Evolutionary conservation across 2,113 vertebrate genomes (phyloP), one percentile per base, ranked within the genome.

Genomic region (Trogon melanurus): DNA sequence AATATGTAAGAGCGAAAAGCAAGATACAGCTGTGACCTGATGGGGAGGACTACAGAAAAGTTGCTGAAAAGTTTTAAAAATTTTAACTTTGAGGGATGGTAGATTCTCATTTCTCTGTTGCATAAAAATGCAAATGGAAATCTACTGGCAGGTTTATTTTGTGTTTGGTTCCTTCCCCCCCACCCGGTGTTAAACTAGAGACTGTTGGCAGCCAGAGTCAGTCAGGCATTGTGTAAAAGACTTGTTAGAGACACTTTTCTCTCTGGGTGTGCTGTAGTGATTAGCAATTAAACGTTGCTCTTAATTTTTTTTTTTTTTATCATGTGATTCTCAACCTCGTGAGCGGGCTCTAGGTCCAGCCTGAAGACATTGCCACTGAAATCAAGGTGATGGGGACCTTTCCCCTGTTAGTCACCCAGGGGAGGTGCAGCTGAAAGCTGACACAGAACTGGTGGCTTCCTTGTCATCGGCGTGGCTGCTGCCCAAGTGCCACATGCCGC

Each of bases 1-100:
- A 98, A 96, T 88, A 96, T 78, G 67, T 91, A 94, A 91, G 97
- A 95, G 95, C 95, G 95, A 97, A 97, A 98, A 97, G 95, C 95
- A 92, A 97, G 97, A 91, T 95, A 95, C 88, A 96, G 97, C 96
- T 97, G 96, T 97, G 97, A 97, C 95, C 88, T 96, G 72, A 91
- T 92, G 88, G 90, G 91, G 88, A 93, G 72, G 32, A 92, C 91
- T 79, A 95, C 92, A 96, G 94, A 95, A 97, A 97, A 95, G 91
- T 86, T 91, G 91, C 97, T 95, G 95, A 78, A 85, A 91, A 70
- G 32, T 76, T 69, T 82, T 97, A 97, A 97, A 98, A 97, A 88
- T 29, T 29, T 25, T 85, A 94, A 74, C 58, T 95, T 96, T 81
- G 92, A 96, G 92, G 95, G 94, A 80, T 94, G 93, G 94, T 97